A percentile compares a stretch with the other conserved stretches of the same genome.
These are phyloP conservation scores for Limenitis camilla DNA, from an alignment of 2,888 invertebrate species.

Conservation along the genomic window DNA sequence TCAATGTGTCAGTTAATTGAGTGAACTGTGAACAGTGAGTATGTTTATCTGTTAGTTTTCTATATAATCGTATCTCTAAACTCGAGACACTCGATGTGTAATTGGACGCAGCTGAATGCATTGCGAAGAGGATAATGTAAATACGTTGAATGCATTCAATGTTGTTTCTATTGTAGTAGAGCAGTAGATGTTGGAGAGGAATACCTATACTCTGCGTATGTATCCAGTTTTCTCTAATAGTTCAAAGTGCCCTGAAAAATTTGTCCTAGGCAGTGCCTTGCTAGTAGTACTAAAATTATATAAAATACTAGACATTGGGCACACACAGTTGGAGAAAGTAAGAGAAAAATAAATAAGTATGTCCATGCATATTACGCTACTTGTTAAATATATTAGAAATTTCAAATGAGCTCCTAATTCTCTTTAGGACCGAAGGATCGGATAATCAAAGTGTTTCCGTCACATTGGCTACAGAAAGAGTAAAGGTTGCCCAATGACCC, in stretches of 20 bases:
- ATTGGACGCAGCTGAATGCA: slow-evolving; percentile 1
- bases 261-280: too few relatives aligned
- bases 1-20: neutral
- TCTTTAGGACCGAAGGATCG: neutral
- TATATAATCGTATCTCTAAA: slow-evolving; percentile 15
- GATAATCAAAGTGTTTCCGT: slow-evolving; percentile 11
- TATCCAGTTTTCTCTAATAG: too few relatives aligned
- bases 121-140: neutral
- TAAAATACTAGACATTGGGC: too few relatives aligned
- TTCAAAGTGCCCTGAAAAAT: too few relatives aligned
- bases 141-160: neutral
- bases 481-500: slow-evolving; percentile 8
- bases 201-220: too few relatives aligned
- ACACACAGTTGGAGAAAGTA: too few relatives aligned
- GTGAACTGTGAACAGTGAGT: neutral
- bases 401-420: too few relatives aligned
- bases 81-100: slow-evolving; percentile 1
- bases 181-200: neutral
- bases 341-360: too few relatives aligned
- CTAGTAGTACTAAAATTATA: too few relatives aligned
- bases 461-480: slow-evolving; percentile 5
- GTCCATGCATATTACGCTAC: too few relatives aligned
- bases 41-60: slow-evolving; percentile 5
- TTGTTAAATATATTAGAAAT: too few relatives aligned
- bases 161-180: too few relatives aligned